These are phyloP conservation scores for Heteractis magnifica DNA, from an alignment of 92 coral and sea anemone species.

Conservation along the genomic window DNA sequence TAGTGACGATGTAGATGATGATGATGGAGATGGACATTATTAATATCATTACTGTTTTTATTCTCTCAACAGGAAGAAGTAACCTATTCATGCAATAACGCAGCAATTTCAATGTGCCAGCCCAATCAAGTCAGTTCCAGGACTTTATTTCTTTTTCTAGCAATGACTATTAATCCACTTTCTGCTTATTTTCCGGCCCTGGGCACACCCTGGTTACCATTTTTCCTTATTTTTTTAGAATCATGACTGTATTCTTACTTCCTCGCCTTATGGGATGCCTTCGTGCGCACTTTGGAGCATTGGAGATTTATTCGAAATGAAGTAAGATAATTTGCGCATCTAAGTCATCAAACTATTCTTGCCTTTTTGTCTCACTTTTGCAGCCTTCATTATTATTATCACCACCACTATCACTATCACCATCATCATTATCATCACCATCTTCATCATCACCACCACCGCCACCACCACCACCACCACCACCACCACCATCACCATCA, in stretches of 20 bases:
- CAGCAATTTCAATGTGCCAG: slow-evolving; percentile 86
- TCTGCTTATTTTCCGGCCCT: background rate
- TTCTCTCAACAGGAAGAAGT: slow-evolving; percentile 63
- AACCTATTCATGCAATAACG: slow-evolving; percentile 62
- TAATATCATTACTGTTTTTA: background rate
- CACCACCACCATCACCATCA: too few species aligned
- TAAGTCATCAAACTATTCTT: background rate
- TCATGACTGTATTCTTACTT: slow-evolving; percentile 73
- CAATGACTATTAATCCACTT: background rate
- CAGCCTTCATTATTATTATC: too few species aligned
- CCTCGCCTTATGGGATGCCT: slow-evolving; percentile 86
- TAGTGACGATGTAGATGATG: background rate
- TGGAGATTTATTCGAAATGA: slow-evolving; percentile 83
- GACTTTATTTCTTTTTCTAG: background rate
- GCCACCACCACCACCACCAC: too few species aligned
- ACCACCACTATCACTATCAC: too few species aligned
- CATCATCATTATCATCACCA: too few species aligned
- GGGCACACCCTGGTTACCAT: background rate
- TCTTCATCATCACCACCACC: too few species aligned
- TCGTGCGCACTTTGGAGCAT: slow-evolving; percentile 87
- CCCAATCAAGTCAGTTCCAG: slow-evolving; percentile 63
- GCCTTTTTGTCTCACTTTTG: background rate
- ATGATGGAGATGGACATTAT: too few species aligned
- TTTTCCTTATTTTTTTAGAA: slow-evolving; percentile 42
- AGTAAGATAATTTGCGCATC: slow-evolving; percentile 29